A percentile compares a stretch with the other conserved stretches of the same genome.
phyloP scores from a whole-genome alignment of 2,888 invertebrate species.

The Dendrolimus houi region DNA sequence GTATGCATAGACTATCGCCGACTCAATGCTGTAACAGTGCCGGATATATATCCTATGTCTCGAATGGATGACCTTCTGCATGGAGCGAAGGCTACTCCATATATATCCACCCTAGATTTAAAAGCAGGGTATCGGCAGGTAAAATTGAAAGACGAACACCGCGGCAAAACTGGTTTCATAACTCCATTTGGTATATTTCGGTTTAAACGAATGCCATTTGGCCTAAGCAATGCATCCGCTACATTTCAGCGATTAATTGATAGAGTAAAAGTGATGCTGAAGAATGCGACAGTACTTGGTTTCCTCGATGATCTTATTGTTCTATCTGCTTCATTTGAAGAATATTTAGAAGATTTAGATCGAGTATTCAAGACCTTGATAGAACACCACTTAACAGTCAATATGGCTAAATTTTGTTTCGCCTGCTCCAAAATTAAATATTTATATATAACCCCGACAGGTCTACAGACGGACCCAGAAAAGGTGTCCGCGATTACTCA shows the following conservation, averaged over 20 bases:
- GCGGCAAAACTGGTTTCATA: slow-evolving; percentile 27
- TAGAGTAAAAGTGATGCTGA: slow-evolving; percentile 6
- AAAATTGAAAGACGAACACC: slow-evolving; percentile 19
- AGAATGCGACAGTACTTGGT: slow-evolving; percentile 8
- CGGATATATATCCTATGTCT: slow-evolving; percentile 36
- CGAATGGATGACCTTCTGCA: slow-evolving; percentile 25
- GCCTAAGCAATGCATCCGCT: slow-evolving; percentile 14
- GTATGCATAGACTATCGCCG: slow-evolving; percentile 34
- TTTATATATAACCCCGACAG: slow-evolving; percentile 13
- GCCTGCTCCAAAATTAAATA: slow-evolving; percentile 14
- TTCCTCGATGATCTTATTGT: slow-evolving; percentile 31
- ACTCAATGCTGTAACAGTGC: slow-evolving; percentile 16
- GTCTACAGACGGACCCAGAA: slow-evolving; percentile 13
- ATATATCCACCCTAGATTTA: slow-evolving; percentile 21
- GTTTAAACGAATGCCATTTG: slow-evolving; percentile 12
- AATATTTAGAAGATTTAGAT: slow-evolving; percentile 19
- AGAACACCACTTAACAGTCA: slow-evolving; percentile 16
- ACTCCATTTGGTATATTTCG: slow-evolving; percentile 36
- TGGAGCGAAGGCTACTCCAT: slow-evolving; percentile 13
- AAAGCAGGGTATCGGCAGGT: slow-evolving; percentile 29
- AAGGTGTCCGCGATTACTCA: slow-evolving; percentile 18
- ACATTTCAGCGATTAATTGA: slow-evolving; percentile 17
- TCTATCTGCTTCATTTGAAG: slow-evolving; percentile 17
- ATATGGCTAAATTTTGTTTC: slow-evolving; percentile 18
- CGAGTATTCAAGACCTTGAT: slow-evolving; percentile 14